Percentiles rank a stretch among this genome's conserved stretches.
phyloP scores from a whole-genome alignment of 2,797 vertebrate species.

The Aulostomus chinensis region DNA sequence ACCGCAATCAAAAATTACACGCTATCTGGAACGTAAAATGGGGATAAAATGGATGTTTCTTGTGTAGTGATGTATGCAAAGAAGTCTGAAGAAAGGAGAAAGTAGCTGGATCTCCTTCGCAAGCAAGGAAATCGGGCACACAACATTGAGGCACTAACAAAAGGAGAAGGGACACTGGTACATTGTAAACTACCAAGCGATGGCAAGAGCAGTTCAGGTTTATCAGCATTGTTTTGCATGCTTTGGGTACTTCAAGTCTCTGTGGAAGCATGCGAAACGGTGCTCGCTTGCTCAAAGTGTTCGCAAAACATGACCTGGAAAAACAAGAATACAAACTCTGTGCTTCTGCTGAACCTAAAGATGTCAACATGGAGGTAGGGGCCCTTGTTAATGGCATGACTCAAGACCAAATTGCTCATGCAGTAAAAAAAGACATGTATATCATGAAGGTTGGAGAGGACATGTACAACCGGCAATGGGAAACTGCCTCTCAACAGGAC shows the following conservation, averaged over 20 bases:
- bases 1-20: neutral
- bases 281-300: no score
- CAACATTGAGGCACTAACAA: neutral
- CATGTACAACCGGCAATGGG: neutral
- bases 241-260: no score
- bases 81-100: slow-evolving; percentile 1
- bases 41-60: neutral
- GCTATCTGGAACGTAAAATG: neutral
- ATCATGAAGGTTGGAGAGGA: slow-evolving; percentile 3
- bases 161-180: slow-evolving; percentile 1
- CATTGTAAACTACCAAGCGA: neutral
- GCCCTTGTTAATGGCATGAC: neutral
- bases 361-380: no score
- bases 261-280: no score
- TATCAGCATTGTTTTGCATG: slow-evolving; percentile 1
- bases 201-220: neutral
- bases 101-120: neutral
- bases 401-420: neutral
- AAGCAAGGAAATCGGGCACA: slow-evolving; percentile 1
- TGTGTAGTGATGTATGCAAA: neutral
- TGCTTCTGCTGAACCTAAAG: no score
- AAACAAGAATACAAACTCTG: no score
- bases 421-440: slow-evolving; percentile 5
- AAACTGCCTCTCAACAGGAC: slow-evolving; percentile 1
- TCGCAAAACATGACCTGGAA: no score